These are phyloP conservation scores for Cyprichromis sp. DNA, from an alignment of 2,113 vertebrate species.

Conservation along the genomic window DNA sequence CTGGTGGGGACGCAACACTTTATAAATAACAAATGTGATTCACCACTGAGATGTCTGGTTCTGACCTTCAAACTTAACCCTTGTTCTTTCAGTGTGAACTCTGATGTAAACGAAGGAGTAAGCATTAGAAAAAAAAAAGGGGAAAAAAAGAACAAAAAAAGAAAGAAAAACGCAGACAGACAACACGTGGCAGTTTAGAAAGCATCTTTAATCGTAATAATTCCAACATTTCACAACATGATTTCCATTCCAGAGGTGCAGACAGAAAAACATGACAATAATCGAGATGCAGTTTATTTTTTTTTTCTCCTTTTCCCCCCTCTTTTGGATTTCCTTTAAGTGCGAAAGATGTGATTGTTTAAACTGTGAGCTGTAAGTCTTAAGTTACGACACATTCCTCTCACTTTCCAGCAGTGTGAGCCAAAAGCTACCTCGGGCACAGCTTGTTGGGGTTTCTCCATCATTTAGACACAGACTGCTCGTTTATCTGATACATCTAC, in stretches of 20 bases:
- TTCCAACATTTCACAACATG: constrained; percentile 60
- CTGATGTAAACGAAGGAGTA: background rate
- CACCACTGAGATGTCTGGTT: background rate
- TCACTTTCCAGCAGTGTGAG: constrained; percentile 75
- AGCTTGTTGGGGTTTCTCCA: constrained; percentile 11
- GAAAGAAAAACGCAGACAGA: fast-evolving
- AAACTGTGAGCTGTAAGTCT: constrained; percentile 20
- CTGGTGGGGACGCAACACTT: background rate
- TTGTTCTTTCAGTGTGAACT: background rate
- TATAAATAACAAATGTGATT: background rate
- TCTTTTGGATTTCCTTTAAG: constrained; percentile 12
- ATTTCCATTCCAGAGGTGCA: constrained; percentile 54
- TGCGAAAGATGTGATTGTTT: constrained; percentile 22
- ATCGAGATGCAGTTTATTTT: constrained; percentile 11
- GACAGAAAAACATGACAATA: constrained; percentile 47
- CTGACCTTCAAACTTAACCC: background rate
- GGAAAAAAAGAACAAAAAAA: fast-evolving
- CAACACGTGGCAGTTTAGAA: constrained; percentile 50
- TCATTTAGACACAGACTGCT: background rate
- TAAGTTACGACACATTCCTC: constrained; percentile 51
- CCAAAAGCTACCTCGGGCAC: constrained; percentile 57
- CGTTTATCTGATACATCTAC: background rate
- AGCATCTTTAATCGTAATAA: constrained; percentile 70
- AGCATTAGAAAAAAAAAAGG: fast-evolving
- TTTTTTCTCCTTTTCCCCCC: background rate